Evolutionary conservation across 2,888 invertebrate genomes (phyloP).

Genomic region (Campaea margaritaria): DNA sequence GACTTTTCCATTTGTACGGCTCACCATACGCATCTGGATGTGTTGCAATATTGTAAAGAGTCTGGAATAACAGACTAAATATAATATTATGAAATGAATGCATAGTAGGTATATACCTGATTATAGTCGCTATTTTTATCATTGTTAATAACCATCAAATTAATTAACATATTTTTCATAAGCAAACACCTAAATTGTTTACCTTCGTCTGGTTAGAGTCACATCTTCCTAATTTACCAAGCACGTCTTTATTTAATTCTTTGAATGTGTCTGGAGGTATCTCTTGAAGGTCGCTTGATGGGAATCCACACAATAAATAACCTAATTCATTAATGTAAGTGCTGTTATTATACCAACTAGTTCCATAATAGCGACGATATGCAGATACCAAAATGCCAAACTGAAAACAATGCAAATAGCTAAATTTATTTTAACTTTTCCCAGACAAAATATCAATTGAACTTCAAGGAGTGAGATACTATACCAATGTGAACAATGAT

Average conservation of each 20-base stretch:
- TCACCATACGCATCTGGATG: constrained; percentile 69
- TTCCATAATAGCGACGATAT: constrained; percentile 71
- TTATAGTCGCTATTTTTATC: no score
- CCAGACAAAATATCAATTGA: no score
- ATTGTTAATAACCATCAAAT: background rate
- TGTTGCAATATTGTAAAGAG: constrained; percentile 69
- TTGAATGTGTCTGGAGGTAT: constrained; percentile 66
- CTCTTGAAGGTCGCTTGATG: constrained; percentile 60
- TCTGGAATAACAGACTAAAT: constrained; percentile 54
- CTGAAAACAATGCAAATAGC: constrained; percentile 45
- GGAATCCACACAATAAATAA: constrained; percentile 75
- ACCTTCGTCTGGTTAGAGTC: constrained; percentile 67
- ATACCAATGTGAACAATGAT: no score
- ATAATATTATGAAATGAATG: no score
- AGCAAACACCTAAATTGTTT: constrained; percentile 15
- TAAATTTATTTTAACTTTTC: no score
- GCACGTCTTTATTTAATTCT: constrained; percentile 60
- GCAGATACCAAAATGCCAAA: constrained; percentile 71
- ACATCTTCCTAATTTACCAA: constrained; percentile 65
- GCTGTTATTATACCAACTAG: constrained; percentile 65
- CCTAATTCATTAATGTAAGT: constrained; percentile 70
- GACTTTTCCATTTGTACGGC: constrained; percentile 75
- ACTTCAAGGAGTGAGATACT: no score
- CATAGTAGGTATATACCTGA: no score
- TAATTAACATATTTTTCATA: background rate